Evolutionary conservation across 1,140 invertebrate genomes (phyloP).

Genomic region (Anadara kagoshimensis): DNA sequence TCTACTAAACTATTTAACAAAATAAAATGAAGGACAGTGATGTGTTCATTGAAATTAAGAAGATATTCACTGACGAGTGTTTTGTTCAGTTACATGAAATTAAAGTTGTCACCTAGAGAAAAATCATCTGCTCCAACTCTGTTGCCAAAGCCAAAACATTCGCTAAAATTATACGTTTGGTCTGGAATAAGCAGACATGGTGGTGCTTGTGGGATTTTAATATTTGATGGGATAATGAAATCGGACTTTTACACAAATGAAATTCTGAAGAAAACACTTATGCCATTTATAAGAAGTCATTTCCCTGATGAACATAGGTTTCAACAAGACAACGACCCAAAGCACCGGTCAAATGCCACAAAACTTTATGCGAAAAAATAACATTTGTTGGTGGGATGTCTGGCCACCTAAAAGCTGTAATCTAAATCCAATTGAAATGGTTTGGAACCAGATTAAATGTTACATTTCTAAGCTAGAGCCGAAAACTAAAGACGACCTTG

Average conservation of each 20-base stretch:
- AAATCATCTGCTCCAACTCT: background rate
- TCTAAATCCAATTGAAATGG: too few species aligned
- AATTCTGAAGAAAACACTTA: slow-evolving; percentile 10
- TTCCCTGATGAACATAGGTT: too few species aligned
- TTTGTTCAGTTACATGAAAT: slow-evolving; percentile 22
- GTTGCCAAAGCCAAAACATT: slow-evolving; percentile 18
- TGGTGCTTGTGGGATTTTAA: background rate
- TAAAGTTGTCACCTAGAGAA: slow-evolving; percentile 4
- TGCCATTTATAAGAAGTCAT: background rate
- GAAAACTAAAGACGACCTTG: slow-evolving; percentile 22
- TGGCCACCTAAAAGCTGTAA: too few species aligned
- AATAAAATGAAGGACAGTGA: too few species aligned
- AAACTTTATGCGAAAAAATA: too few species aligned
- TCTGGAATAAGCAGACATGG: slow-evolving; percentile 23
- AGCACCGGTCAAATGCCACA: too few species aligned
- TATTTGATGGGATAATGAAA: slow-evolving; percentile 32
- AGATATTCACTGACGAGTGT: slow-evolving; percentile 29
- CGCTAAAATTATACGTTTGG: slow-evolving; percentile 32
- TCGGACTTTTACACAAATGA: slow-evolving; percentile 2
- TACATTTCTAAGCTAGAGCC: slow-evolving; percentile 5
- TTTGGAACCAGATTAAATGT: slow-evolving; percentile 20
- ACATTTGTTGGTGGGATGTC: too few species aligned
- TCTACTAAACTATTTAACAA: too few species aligned
- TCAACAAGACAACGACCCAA: too few species aligned
- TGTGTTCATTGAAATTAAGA: slow-evolving; percentile 13